Evolutionary conservation across 2,113 vertebrate genomes (phyloP).

Genomic region (Crotalus horridus): DNA sequence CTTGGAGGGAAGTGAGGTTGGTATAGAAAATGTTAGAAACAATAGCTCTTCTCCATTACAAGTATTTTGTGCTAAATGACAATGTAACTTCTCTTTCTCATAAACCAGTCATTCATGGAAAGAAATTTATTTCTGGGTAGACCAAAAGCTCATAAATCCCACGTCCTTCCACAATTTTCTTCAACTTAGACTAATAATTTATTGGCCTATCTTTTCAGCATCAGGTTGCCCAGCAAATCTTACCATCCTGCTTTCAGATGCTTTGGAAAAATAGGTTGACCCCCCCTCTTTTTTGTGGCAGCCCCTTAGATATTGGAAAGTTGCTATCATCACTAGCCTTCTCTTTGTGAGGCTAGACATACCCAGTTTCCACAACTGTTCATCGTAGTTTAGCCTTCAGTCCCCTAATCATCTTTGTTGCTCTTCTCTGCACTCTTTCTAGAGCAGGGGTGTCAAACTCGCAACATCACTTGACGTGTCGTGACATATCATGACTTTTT

Average conservation of each 20-base stretch:
- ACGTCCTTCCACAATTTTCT: slow-evolving; percentile 43
- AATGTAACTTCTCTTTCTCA: slow-evolving; percentile 50
- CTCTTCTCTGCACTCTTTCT: background rate
- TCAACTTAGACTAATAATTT: slow-evolving; percentile 44
- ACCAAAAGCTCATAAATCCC: slow-evolving; percentile 60
- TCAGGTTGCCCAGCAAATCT: slow-evolving; percentile 56
- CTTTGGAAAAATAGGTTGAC: background rate
- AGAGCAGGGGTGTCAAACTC: no score
- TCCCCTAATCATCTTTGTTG: background rate
- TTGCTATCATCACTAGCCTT: background rate
- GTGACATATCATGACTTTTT: no score
- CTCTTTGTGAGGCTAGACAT: background rate
- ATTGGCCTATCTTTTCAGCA: slow-evolving; percentile 46
- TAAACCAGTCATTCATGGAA: slow-evolving; percentile 54
- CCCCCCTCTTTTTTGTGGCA: background rate
- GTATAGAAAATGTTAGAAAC: slow-evolving; percentile 39
- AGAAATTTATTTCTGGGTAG: slow-evolving; percentile 27
- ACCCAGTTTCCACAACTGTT: background rate
- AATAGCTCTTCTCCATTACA: slow-evolving; percentile 12
- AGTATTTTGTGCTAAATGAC: slow-evolving; percentile 42
- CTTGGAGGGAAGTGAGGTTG: slow-evolving; percentile 14
- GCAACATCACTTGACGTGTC: no score
- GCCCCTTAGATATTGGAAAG: background rate
- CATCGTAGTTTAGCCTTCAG: background rate
- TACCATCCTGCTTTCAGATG: slow-evolving; percentile 43